Evolutionary conservation across 2,797 vertebrate species (phyloP).

Genomic region (Schizothorax lantsangensis): DNA sequence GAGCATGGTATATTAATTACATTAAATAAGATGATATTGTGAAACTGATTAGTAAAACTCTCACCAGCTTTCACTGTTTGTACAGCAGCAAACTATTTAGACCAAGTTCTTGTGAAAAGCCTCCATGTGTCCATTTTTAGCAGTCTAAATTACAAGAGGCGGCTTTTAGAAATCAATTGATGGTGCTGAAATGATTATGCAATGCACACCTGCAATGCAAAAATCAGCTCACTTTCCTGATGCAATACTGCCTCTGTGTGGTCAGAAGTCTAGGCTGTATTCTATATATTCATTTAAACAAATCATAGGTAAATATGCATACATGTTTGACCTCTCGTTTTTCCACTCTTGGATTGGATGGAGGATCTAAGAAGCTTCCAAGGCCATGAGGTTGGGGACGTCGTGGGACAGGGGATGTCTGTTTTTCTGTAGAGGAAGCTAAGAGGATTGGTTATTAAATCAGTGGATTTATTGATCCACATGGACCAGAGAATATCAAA

Average conservation of each 20-base stretch:
- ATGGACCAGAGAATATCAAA: neutral
- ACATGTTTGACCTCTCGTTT: conserved; percentile 64
- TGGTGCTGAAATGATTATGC: neutral
- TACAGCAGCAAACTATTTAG: neutral
- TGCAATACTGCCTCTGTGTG: conserved; percentile 53
- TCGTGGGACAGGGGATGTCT: conserved; percentile 1
- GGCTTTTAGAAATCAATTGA: neutral
- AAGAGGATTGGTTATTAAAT: neutral
- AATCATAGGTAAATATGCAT: conserved; percentile 1
- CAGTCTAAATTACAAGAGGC: neutral
- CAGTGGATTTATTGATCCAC: neutral
- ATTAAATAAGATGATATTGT: neutral
- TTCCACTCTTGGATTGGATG: conserved; percentile 52
- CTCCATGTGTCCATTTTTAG: neutral
- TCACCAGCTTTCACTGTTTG: neutral
- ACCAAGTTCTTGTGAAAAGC: neutral
- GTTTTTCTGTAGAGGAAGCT: conserved; percentile 54
- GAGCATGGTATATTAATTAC: neutral
- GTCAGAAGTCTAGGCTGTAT: neutral
- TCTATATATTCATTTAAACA: neutral
- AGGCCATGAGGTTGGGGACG: conserved; percentile 43
- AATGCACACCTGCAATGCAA: neutral
- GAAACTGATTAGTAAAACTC: neutral
- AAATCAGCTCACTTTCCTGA: neutral
- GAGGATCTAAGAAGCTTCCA: conserved; percentile 50